Evolutionary conservation across 2,888 invertebrate genomes (phyloP), one percentile per base, ranked within the genome.

Genomic region (Drosophila incognita): DNA sequence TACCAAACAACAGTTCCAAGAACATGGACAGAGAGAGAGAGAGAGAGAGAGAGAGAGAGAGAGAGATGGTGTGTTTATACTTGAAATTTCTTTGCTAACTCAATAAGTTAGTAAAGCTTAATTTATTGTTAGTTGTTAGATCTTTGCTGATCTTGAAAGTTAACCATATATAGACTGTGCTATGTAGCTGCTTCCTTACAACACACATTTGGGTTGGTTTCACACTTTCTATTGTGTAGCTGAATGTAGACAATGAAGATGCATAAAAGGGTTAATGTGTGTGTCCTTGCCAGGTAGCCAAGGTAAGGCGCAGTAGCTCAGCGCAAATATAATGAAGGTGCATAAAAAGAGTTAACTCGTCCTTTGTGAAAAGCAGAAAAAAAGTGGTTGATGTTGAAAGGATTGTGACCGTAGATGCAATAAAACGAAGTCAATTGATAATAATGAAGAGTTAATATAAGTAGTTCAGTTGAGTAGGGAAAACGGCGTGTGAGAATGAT

Each of bases 251-350:
- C 87, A 83, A 86, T 60, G 76, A 56, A 13, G 35, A 62, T 51
- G 59, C 84, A 89, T 83, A 89, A 87, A 83, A 87, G 87, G 83
- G 83, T 84, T 83, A 74, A 70, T 63, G 57, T 54, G 66, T n/a
- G 62, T 64, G 60, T 36, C 46, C 31, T 10, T 24, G 49, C 24
- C 78, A 78, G 78, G 78, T 78, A 78, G 81, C 56, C 35, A 52
- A 24, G n/a, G 31, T 24, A 33, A 53, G 33, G 33, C 18, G 35
- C 35, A 31, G 46, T 54, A 11, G 68, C 48, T 31, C 33, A 15
- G 40, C 42, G 69, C 52, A 62, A 82, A 58, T 68, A 62, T 62
- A 76, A 81, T 83, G 58, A 76, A 83, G 65, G 80, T 65, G 58
- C 81, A 83, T 82, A 81, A 81, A 81, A 84, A 81, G 85, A 84